Evolutionary conservation across 2,797 vertebrate genomes (phyloP).

Genomic region (Cyclopterus lumpus): DNA sequence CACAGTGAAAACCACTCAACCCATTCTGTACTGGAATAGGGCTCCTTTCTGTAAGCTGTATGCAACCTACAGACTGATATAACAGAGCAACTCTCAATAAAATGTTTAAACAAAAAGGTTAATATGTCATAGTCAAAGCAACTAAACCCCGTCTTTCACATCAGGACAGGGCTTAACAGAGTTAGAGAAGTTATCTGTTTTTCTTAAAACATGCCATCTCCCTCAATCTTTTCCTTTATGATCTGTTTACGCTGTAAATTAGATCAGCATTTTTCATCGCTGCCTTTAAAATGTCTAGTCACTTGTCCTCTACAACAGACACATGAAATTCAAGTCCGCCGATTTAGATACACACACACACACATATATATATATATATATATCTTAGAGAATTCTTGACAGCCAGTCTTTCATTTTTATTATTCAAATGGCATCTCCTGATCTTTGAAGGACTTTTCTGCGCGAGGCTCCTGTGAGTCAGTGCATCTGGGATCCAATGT

Average conservation of each 20-base stretch:
- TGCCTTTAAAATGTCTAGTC: not conserved
- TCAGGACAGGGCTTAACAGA: not conserved
- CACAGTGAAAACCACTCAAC: conserved; percentile 2
- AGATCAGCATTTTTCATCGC: not conserved
- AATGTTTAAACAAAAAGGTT: not conserved
- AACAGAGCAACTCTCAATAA: not conserved
- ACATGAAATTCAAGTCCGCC: too few relatives aligned
- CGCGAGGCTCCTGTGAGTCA: not conserved
- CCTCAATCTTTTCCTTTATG: not conserved
- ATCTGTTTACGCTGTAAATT: not conserved
- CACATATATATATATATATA: not conserved
- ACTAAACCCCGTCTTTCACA: not conserved
- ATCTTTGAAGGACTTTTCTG: conserved; percentile 5
- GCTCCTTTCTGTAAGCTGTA: not conserved
- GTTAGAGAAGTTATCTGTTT: not conserved
- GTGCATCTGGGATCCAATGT: conserved; percentile 30
- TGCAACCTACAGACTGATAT: not conserved
- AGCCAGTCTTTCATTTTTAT: not conserved
- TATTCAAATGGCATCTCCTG: conserved; percentile 2
- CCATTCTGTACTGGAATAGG: not conserved
- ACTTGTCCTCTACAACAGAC: not conserved
- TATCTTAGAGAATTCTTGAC: not conserved
- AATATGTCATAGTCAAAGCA: not conserved
- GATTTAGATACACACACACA: too few relatives aligned
- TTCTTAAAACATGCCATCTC: too few relatives aligned